These are phyloP conservation scores for Drosophila lowei DNA, from an alignment of 1,140 invertebrate genomes.

Conservation along the genomic window DNA sequence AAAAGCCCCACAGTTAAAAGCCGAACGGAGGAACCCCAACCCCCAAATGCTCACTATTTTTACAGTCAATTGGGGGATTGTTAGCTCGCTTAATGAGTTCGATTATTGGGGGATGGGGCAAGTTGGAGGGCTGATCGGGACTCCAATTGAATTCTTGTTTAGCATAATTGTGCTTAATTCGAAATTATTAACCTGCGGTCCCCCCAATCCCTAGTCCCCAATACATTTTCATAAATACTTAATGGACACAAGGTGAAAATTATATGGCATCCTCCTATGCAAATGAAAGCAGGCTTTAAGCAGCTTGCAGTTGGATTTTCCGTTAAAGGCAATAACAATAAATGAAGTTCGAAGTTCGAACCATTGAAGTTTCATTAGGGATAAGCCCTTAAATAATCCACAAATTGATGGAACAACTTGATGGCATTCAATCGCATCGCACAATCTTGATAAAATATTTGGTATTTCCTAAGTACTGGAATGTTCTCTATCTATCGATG, in stretches of 20 bases:
- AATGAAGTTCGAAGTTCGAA: constrained; percentile 1
- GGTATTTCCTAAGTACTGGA: not conserved
- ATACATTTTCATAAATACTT: constrained; percentile 63
- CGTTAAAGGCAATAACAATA: constrained; percentile 34
- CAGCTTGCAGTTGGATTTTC: constrained; percentile 45
- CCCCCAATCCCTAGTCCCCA: constrained; percentile 29
- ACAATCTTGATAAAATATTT: constrained; percentile 3
- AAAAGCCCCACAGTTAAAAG: constrained; percentile 7
- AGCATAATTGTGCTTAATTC: constrained; percentile 70
- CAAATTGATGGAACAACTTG: constrained; percentile 1
- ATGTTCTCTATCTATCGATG: not conserved
- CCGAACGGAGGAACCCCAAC: constrained; percentile 11
- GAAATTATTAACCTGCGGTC: constrained; percentile 47
- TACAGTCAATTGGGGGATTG: constrained; percentile 20
- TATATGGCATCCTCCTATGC: constrained; percentile 23
- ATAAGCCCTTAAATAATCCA: constrained; percentile 4
- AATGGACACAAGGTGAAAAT: constrained; percentile 68
- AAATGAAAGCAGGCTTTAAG: constrained; percentile 13
- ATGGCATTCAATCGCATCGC: not conserved
- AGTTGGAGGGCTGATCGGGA: constrained; percentile 10
- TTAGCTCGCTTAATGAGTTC: constrained; percentile 32
- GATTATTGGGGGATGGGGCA: constrained; percentile 20
- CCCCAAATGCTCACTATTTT: constrained; percentile 18
- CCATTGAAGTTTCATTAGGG: not conserved
- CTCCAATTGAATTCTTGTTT: constrained; percentile 46